Evolutionary conservation across 2,797 vertebrate genomes (phyloP), one percentile per base, ranked within the genome.

Genomic region (Mormyrops boulengeri): DNA sequence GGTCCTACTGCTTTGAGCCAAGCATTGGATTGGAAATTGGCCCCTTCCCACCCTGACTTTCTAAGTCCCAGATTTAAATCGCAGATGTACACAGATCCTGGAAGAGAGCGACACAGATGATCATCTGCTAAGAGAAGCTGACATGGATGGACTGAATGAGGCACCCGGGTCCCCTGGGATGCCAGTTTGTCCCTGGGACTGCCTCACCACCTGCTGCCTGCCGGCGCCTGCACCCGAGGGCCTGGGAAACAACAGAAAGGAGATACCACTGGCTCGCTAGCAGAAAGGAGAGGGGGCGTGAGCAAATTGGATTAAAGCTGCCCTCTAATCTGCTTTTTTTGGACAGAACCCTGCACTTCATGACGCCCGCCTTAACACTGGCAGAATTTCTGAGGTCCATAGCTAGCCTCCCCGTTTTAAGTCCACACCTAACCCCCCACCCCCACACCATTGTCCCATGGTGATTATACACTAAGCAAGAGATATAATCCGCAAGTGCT

Each of bases 331-430:
- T 53, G 41, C 55, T 86, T 34, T 89, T 89, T 85, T 85, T 90
- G 89, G 57, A 88, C 22, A 69, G 60, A 87, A 57, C 34, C 8
- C 6, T 2, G 19, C 22, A 0, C 62, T 49, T 85, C 30, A 66
- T 86, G 57, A 30, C 50, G 9, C 50, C 49, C 11, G 52, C 50
- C 34, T 84, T 73, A 88, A 86, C 57, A 62, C 2, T 80, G 62
- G 50, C 41, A 82, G 88, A 89, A 86, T 84, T 55, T 52, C 44
- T 3, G 8, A 85, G 8, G 80, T 49, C 80, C 44, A 34, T 47
- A 2, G n/a, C 53, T 34, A 2, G 91, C 91, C 94, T 90, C 91
- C 92, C 88, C 89, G 0, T 44, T 53, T 41, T 22, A 38, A 87
- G 47, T 85, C 73, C 69, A 88, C 88, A 89, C 91, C 90, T 80